Base-by-base conservation (phyloP, 2,888 invertebrate species). In the Xanthia togata region DNA sequence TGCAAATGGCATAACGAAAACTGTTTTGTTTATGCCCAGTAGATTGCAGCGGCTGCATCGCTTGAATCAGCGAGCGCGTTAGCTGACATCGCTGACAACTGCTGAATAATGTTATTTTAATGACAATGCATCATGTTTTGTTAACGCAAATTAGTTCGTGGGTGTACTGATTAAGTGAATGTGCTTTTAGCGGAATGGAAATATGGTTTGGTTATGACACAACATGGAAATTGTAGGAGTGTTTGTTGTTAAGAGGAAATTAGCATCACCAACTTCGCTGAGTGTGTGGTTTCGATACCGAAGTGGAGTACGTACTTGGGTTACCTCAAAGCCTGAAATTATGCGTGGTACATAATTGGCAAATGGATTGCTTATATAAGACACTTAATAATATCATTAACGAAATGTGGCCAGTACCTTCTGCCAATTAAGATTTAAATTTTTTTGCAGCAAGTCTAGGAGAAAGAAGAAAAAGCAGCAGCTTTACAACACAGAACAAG, bases 51-150 rank as follows among this genome's bases (percentile, higher is more conserved):
- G 63, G 69, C 75, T 81, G 82, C 82, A 82, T 84, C 76, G 74
- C 72, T 79, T 76, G 81, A 81, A 79, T 85, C 81, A 87, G 75
- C 72, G 73, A 68, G 70, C 82, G 50, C 64, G 70, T 73, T 75
- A 76, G 74, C 72, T 69, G 69, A 77, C 75, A 82, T 35, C 69
- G 64, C 70, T 74, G 85, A 85, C 83, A 85, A 82, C 85, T 78
- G 73, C 82, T 81, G 78, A 87, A 87, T 87, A 78, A 87, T 87
- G 70, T 76, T 77, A 81, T 85, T 86, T 78, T 85, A 85, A 85
- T 81, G 85, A 85, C 81, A 87, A 85, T 87, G 86, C 81, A 74
- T 73, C 77, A 83, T 85, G 86, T 81, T 86, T 79, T 75, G 82
- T 60, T 82, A 69, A 71, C 78, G 76, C 73, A 60, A 86, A 82